Evolutionary conservation across 2,888 invertebrate genomes (phyloP).

Genomic region (Melieria picta): DNA sequence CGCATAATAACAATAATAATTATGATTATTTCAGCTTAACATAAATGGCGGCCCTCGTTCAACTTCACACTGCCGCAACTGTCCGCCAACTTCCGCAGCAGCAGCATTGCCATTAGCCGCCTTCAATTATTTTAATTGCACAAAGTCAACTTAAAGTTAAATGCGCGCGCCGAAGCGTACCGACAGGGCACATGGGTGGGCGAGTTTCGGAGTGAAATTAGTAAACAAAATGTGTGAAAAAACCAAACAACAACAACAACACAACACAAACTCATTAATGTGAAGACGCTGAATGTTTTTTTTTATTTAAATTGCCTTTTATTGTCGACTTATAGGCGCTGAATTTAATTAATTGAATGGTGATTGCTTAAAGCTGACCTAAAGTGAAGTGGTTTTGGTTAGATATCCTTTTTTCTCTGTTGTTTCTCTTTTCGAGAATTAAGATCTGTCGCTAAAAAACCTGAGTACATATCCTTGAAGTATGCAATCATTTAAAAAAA

Average conservation of each 20-base stretch:
- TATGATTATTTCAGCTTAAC: slow-evolving; percentile 32
- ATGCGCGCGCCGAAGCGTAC: not conserved
- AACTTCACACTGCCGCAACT: not conserved
- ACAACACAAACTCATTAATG: not conserved
- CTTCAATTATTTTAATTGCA: slow-evolving; percentile 40
- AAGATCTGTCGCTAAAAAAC: no score
- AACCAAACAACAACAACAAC: no score
- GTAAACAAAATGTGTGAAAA: no score
- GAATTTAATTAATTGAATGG: no score
- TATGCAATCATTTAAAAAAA: no score
- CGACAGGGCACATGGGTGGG: not conserved
- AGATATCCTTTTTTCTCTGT: no score
- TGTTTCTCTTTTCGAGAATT: no score
- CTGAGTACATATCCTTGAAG: no score
- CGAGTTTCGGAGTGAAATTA: no score
- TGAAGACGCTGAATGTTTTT: slow-evolving; percentile 10
- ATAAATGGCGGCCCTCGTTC: not conserved
- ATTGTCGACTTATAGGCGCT: slow-evolving; percentile 6
- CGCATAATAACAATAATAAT: slow-evolving; percentile 37
- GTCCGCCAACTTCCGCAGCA: not conserved
- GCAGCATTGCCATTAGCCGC: slow-evolving; percentile 9
- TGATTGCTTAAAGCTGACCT: no score
- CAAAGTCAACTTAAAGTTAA: slow-evolving; percentile 7
- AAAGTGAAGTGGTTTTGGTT: no score
- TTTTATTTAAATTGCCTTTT: not conserved